Conservation (phyloP, 2,888 invertebrate species). For the Norana najaformis region DNA sequence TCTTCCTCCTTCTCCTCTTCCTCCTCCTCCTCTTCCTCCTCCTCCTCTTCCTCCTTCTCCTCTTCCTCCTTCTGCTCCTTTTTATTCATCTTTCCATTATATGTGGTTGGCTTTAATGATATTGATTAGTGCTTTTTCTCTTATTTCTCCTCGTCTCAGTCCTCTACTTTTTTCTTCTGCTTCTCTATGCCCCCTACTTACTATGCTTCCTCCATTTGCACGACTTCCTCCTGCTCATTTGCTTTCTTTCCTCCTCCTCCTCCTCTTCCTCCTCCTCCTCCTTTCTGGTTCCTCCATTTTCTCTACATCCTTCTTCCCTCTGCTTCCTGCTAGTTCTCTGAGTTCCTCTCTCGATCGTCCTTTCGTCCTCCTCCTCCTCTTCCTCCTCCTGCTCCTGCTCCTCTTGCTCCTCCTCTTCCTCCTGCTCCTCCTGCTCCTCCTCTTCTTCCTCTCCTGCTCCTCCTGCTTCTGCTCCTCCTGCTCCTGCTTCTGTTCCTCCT, state of each 20-base stretch:
- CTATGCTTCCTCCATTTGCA: not conserved
- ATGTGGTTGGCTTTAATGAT: no score
- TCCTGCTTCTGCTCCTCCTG: not conserved
- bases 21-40: not conserved
- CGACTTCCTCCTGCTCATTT: not conserved
- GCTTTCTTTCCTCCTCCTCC: not conserved
- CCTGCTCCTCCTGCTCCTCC: no score
- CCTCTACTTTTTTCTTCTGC: not conserved
- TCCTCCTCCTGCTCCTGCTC: not conserved
- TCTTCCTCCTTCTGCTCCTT: not conserved
- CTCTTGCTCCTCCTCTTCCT: not conserved
- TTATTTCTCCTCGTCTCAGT: no score
- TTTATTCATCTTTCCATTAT: not conserved
- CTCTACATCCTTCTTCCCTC: no score
- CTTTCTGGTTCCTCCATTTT: no score
- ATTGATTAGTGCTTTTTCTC: no score
- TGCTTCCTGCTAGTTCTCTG: no score
- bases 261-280: not conserved
- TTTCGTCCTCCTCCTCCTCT: not conserved
- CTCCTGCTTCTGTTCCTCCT: not conserved
- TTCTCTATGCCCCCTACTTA: no score
- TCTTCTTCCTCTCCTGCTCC: not conserved
- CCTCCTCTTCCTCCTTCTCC: not conserved
- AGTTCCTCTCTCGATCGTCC: not conserved
- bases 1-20: not conserved